Evolutionary conservation across 1,140 invertebrate genomes (phyloP), one percentile per base, ranked within the genome.

Genomic region (Drosophila pachea): DNA sequence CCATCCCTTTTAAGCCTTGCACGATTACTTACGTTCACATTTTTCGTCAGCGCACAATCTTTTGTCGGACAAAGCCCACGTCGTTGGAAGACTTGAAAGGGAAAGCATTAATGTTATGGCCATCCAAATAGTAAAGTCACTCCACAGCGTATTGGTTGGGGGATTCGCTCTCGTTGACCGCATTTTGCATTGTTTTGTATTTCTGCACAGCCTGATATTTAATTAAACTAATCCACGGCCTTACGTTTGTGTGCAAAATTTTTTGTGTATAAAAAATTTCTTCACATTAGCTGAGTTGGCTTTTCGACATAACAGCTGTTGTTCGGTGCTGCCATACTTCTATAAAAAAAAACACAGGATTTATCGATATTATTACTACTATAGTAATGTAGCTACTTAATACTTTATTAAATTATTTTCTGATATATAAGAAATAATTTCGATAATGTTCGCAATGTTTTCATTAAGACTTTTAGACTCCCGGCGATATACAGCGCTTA

Each of bases 31-130:
- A 93, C 92, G 90, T 90, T 91, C 90, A 82, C 93, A 94, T 71
- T 92, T 76, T 70, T 89, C 88, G 90, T 93, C 91, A 76, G 88
- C 92, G 91, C 92, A 93, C 89, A 91, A 90, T 79, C 92, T 90
- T 73, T 91, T 91, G 82, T 93, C 90, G 16, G 93, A 93, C 63
- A 93, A 90, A 68, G 86, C 74, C 58, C 78, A 89, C 78, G 83
- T 87, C 62, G 69, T 69, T 64, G 77, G 72, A 72, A 78, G 70
- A 84, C 62, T 72, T 47, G 59, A 87, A 66, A 73, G 50, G 54
- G 63, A 74, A 74, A 71, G 62, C 55, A 48, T 35, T 35, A 73
- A 22, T 54, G 62, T 49, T 59, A 68, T 64, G 38, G 40, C 29
- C n/a, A 84, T 40, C 33, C 49, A 48, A 11, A 69, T 22, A 50